Conservation (phyloP, 1,140 invertebrate species). For the Eupeodes corollae region DNA sequence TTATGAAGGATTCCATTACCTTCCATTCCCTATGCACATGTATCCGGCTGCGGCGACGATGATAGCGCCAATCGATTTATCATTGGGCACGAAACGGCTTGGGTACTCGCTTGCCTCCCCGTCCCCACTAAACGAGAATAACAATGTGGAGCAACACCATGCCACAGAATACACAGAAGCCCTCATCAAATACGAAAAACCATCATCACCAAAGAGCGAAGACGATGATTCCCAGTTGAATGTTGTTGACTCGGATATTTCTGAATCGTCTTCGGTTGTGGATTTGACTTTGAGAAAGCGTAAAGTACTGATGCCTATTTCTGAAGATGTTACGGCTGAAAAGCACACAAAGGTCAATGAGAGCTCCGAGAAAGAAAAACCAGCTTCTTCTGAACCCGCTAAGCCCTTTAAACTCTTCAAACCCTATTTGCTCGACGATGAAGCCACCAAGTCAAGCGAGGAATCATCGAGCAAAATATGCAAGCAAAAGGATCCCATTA, state of each 20-base stretch:
- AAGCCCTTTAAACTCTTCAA: conserved; percentile 53
- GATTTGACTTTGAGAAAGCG: conserved; percentile 32
- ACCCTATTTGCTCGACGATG: conserved; percentile 51
- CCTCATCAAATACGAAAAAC: too few species aligned
- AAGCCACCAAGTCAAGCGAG: conserved; percentile 28
- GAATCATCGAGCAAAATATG: conserved; percentile 16
- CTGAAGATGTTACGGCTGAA: neutral
- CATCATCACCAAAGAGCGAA: too few species aligned
- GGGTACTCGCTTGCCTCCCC: neutral
- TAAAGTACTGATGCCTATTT: conserved; percentile 7
- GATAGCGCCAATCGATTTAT: conserved; percentile 26
- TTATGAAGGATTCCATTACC: too few species aligned
- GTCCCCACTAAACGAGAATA: neutral
- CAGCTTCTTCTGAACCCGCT: conserved; percentile 10
- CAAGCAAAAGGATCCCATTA: conserved; percentile 20
- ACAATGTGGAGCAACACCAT: neutral
- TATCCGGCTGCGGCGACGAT: too few species aligned
- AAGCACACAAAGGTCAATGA: neutral
- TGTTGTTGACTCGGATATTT: neutral
- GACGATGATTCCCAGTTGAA: too few species aligned
- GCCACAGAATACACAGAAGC: neutral
- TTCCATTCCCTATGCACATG: too few species aligned
- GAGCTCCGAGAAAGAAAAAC: neutral
- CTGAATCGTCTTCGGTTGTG: conserved; percentile 9
- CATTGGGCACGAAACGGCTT: conserved; percentile 14